Evolutionary conservation across 2,888 invertebrate species (phyloP).

Genomic region (Melanostoma scalare): DNA sequence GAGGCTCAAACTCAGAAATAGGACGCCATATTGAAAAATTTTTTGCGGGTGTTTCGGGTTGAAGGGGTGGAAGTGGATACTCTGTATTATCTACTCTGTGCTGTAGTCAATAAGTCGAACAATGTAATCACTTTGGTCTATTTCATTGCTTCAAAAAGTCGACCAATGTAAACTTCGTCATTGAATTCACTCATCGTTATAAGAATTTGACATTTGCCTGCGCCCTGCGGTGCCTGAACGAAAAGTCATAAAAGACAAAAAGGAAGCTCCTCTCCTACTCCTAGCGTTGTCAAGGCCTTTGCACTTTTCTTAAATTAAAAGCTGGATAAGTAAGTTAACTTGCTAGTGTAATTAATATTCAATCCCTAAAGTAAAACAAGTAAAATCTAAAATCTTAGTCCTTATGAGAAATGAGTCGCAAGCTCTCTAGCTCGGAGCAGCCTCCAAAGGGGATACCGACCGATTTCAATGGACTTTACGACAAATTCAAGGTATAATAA

Average conservation of each 20-base stretch:
- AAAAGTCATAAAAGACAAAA: background rate
- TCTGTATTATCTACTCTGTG: too few relatives aligned
- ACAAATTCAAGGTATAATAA: conserved; percentile 57
- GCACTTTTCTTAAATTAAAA: background rate
- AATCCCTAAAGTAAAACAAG: background rate
- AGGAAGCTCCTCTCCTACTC: too few relatives aligned
- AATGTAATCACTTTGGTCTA: too few relatives aligned
- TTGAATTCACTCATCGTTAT: background rate
- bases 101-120: too few relatives aligned
- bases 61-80: too few relatives aligned
- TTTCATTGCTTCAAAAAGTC: too few relatives aligned
- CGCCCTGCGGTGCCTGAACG: background rate
- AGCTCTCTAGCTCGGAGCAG: conserved; percentile 52
- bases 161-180: too few relatives aligned
- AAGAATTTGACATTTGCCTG: background rate
- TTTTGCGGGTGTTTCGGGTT: too few relatives aligned
- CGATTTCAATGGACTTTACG: conserved; percentile 68
- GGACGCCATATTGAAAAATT: too few relatives aligned
- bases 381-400: too few relatives aligned
- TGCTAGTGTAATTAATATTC: background rate
- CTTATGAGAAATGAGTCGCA: conserved; percentile 45
- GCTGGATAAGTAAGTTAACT: background rate
- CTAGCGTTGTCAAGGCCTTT: too few relatives aligned
- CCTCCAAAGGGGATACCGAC: conserved; percentile 48
- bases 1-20: too few relatives aligned